These are phyloP conservation scores for Sebastes itinus DNA, from an alignment of 2,797 vertebrate genomes.

Conservation along the genomic window DNA sequence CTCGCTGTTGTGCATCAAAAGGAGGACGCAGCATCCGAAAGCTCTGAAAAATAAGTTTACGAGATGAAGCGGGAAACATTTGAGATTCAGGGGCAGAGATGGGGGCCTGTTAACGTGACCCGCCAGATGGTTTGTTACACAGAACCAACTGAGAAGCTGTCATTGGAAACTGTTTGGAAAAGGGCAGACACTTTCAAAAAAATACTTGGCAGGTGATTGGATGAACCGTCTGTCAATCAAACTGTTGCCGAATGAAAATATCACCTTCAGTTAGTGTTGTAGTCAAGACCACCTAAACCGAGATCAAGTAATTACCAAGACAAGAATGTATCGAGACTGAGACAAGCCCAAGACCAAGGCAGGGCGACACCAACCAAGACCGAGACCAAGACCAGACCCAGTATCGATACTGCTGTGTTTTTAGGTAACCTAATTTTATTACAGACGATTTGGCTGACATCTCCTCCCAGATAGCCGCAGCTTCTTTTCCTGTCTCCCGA, in stretches of 20 bases:
- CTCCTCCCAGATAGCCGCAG: no score
- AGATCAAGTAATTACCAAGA: no score
- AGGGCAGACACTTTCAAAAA: background rate
- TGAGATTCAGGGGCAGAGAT: constrained; percentile 19
- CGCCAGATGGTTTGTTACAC: background rate
- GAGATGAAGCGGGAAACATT: constrained; percentile 21
- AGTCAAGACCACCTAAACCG: no score
- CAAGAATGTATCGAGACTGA: fast-evolving
- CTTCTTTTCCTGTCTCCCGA: no score
- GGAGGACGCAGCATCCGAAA: constrained; percentile 16
- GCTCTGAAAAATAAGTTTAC: constrained; percentile 40
- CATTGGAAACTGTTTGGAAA: background rate
- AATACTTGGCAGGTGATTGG: background rate
- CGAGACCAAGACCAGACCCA: no score
- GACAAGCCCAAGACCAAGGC: no score
- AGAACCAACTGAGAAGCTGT: background rate
- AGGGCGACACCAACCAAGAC: no score
- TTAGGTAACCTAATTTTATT: no score
- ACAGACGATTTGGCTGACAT: no score
- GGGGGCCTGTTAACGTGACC: background rate
- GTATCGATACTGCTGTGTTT: no score
- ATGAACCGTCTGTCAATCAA: background rate
- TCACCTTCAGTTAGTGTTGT: no score
- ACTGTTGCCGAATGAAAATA: background rate
- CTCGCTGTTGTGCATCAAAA: constrained; percentile 53